Evolutionary conservation across 2,797 vertebrate genomes (phyloP), one percentile per base, ranked within the genome.

Genomic region (Orestias chungarensis): DNA sequence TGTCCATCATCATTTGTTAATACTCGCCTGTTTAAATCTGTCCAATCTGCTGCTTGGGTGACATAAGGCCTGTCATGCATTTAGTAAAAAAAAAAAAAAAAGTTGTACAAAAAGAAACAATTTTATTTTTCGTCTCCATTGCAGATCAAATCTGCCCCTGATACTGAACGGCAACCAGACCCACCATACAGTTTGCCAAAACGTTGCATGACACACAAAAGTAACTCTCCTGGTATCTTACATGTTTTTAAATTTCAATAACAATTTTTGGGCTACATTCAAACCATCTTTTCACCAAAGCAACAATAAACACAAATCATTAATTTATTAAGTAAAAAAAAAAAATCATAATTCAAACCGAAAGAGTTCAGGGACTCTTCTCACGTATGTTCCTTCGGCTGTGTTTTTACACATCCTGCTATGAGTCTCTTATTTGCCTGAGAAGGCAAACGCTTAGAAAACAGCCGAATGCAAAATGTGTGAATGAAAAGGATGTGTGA

Each of bases 401-500:
- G 6, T 35, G 55, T 62, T 40, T 66, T n/a, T 10, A 12, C 31
- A 42, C 52, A 42, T 68, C 4, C 44, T 27, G 38, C 64, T n/a
- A 57, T 8, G 35, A 18, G 35, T 38, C 27, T 47, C 20, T 1
- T 44, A 35, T 70, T 42, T 52, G 57, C 38, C 27, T n/a, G 55
- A 20, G 40, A 35, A 66, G 15, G 11, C 46, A 64, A 82, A 69
- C 61, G 29, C n/a, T 66, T 75, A 81, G 6, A 76, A 68, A 82
- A 74, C 9, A 64, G 49, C n/a, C 27, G 25, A 61, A 67, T 31
- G 3, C 73, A 71, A 79, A 78, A 78, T 40, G 52, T 73, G 73
- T 87, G 78, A 84, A 88, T 83, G 81, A 87, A 87, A 73, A 86
- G 72, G 57, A 79, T 75, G 70, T 73, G 71, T 79, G 76, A 73